Evolutionary conservation across 2,113 vertebrate species (phyloP).

Genomic region (Ictidomys tridecemlineatus): DNA sequence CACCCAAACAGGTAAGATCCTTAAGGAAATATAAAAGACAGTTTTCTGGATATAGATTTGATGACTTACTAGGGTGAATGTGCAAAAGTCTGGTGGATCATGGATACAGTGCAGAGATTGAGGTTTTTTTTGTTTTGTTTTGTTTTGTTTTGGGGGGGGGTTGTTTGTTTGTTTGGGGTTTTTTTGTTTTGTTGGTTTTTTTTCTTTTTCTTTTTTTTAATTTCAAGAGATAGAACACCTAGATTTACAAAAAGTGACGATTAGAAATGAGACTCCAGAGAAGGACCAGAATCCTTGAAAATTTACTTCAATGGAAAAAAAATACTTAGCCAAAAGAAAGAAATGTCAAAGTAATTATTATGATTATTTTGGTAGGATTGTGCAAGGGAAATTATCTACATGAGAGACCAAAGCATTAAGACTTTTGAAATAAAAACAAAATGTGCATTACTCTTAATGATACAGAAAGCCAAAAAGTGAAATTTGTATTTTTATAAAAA

Average conservation of each 20-base stretch:
- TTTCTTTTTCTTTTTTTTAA: no score
- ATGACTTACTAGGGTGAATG: neutral
- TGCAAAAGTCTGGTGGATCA: fast-evolving
- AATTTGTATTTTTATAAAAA: neutral
- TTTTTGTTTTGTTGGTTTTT: neutral
- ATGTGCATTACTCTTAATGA: neutral
- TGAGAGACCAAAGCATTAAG: neutral
- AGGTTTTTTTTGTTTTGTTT: neutral
- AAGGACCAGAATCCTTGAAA: neutral
- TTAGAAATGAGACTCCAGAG: neutral
- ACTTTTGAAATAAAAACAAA: neutral
- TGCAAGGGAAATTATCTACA: neutral
- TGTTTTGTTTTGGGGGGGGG: no score
- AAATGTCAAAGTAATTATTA: no score
- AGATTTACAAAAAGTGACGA: neutral
- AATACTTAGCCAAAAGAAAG: neutral
- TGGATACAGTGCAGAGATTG: neutral
- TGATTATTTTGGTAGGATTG: neutral
- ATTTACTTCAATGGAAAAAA: neutral
- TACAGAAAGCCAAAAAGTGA: neutral
- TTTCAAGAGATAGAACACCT: neutral
- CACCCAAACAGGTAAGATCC: neutral
- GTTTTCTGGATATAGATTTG: neutral
- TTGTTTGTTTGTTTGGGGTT: no score
- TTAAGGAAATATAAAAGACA: neutral